These are phyloP conservation scores for Gallinago solitaria DNA, from an alignment of 2,797 vertebrate genomes.

Conservation along the genomic window DNA sequence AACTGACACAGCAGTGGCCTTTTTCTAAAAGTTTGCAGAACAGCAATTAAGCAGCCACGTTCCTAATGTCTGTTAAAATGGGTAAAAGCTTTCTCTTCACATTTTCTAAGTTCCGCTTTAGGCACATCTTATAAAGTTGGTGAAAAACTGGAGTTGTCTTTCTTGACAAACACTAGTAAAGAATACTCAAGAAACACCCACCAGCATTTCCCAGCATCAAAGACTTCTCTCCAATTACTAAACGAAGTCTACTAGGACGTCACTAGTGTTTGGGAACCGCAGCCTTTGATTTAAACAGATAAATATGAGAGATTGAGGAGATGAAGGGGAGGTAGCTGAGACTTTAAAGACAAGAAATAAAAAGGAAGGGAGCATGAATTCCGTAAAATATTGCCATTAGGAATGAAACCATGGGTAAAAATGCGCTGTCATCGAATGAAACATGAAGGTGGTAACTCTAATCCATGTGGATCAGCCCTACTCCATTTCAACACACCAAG, in stretches of 20 bases:
- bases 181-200: background rate
- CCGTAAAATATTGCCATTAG: background rate
- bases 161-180: background rate
- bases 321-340: too few species aligned
- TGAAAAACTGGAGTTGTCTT: background rate
- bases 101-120: background rate
- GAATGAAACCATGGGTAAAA: background rate
- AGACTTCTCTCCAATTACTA: background rate
- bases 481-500: background rate
- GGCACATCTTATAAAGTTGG: background rate
- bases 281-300: background rate
- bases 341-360: background rate
- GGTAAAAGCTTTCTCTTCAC: background rate
- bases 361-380: background rate
- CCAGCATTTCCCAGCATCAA: background rate
- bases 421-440: background rate
- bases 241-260: background rate
- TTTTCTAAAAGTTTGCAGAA: background rate
- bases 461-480: background rate
- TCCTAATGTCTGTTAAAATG: background rate
- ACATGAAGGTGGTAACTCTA: background rate
- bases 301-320: too few species aligned
- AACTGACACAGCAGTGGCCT: background rate
- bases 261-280: background rate
- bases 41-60: background rate